Base-by-base conservation (phyloP, 2,113 vertebrate genomes). In the Progne subis region DNA sequence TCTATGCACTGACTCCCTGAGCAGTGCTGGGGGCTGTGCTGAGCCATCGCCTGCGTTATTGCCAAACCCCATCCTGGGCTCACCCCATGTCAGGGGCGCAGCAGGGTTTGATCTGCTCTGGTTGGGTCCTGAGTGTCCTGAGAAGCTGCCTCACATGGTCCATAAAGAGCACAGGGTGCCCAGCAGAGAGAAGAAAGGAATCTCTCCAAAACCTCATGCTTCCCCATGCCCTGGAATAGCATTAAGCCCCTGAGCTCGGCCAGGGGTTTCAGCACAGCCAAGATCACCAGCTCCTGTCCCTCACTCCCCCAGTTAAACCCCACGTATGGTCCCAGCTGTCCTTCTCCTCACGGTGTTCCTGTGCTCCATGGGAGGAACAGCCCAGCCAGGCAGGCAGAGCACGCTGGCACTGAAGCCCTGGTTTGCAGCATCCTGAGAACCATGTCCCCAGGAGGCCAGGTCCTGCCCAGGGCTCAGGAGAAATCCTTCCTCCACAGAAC, bases 41-140 rank as follows among this genome's bases (percentile, higher is more conserved):
- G 56, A 37, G 6, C 32, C 50, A 31, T 15, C 4, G 2, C 28
- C 41, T 28, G 12, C 0, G 1, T 6, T 24, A 44, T 6, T 86
- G 72, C 63, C 60, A 81, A 72, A 31, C 41, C 18, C 53, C 15
- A n/a, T 13, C 21, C 31, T 3, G 5, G 5, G 61, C 23, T 80
- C 57, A 17, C 3, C 39, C 6, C 1, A 1, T 2, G 15, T 5
- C 68, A 61, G 39, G 28, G 14, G 11, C 41, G 72, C 65, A 63
- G 72, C 24, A 47, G 43, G 15, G 43, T 34, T 86, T 29, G 11
- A 9, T 13, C 59, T 55, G 53, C 9, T 69, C 78, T 60, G 53
- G 19, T 69, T 83, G 32, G 21, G 63, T 67, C 20, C 25, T 20
- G 6, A 76, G 56, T 18, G 49, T 15, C 46, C 53, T 63, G 70